A percentile compares a stretch with the other conserved stretches of the same genome.
Conservation (phyloP, 1,140 invertebrate genomes). For the Panagrolaimus sp. region DNA sequence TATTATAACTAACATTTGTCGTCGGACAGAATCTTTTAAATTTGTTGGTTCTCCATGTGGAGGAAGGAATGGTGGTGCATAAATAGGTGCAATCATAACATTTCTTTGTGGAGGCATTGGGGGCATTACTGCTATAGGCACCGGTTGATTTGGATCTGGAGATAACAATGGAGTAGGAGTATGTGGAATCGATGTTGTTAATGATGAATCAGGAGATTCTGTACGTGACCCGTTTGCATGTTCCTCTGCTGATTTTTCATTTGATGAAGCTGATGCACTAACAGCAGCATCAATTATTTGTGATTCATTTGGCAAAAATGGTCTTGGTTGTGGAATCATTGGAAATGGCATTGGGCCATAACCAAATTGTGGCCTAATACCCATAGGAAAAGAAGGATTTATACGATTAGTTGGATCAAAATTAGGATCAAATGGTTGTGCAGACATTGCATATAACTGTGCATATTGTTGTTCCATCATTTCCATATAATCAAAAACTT, state of each 20-base stretch:
- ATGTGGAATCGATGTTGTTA: constrained; percentile 42
- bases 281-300: background rate
- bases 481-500: constrained; percentile 56
- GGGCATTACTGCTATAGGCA: constrained; percentile 42
- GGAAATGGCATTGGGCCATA: background rate
- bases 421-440: constrained; percentile 46
- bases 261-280: background rate
- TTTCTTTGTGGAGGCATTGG: constrained; percentile 33
- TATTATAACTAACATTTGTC: constrained; percentile 42
- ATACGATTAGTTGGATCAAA: constrained; percentile 13
- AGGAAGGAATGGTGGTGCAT: constrained; percentile 22
- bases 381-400: background rate
- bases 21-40: constrained; percentile 50
- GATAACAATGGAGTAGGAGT: constrained; percentile 35
- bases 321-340: constrained; percentile 11
- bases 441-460: constrained; percentile 49
- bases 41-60: constrained; percentile 21
- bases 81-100: constrained; percentile 29
- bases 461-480: constrained; percentile 54
- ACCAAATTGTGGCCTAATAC: background rate
- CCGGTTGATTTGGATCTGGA: constrained; percentile 29
- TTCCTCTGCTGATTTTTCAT: background rate
- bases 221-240: constrained; percentile 25
- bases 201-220: constrained; percentile 44
- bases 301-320: background rate